Conservation (phyloP, 2,888 invertebrate genomes). For the Pseudococcus longispinus region DNA sequence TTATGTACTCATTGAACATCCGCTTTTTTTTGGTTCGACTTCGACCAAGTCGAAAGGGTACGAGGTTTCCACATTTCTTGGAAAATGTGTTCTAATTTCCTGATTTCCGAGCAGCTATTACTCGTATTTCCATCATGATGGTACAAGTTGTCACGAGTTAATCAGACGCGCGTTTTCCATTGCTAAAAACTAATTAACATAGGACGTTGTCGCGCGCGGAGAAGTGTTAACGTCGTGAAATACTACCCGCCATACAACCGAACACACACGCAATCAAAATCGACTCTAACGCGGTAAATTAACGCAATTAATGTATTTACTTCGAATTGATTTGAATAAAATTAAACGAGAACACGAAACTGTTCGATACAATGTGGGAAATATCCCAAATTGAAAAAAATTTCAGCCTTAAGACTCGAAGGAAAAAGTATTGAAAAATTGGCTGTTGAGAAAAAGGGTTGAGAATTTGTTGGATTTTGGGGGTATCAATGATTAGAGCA, state of each 20-base stretch:
- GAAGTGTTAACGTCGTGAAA: slow-evolving; percentile 53
- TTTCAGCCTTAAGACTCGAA: neutral
- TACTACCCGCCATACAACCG: slow-evolving; percentile 20
- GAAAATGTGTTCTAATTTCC: slow-evolving; percentile 16
- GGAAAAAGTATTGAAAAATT: neutral
- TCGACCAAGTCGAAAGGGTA: neutral
- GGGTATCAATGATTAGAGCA: neutral
- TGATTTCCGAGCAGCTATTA: neutral
- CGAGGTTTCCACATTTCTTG: neutral
- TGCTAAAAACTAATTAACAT: slow-evolving; percentile 55
- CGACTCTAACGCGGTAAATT: slow-evolving; percentile 18
- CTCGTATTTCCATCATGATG: slow-evolving; percentile 24
- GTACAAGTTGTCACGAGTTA: slow-evolving; percentile 55
- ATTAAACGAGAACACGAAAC: slow-evolving; percentile 18
- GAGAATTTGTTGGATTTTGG: neutral
- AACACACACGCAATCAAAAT: slow-evolving; percentile 47
- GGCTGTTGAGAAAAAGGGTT: neutral
- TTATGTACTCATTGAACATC: neutral
- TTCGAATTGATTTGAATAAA: slow-evolving; percentile 33
- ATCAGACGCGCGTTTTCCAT: slow-evolving; percentile 44
- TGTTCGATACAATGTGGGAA: neutral
- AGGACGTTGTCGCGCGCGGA: slow-evolving; percentile 52
- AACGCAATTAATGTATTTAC: slow-evolving; percentile 35
- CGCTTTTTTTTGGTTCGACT: neutral
- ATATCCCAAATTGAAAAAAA: neutral